Base-by-base conservation (phyloP, 2,888 invertebrate species). In the Volucella zonaria region DNA sequence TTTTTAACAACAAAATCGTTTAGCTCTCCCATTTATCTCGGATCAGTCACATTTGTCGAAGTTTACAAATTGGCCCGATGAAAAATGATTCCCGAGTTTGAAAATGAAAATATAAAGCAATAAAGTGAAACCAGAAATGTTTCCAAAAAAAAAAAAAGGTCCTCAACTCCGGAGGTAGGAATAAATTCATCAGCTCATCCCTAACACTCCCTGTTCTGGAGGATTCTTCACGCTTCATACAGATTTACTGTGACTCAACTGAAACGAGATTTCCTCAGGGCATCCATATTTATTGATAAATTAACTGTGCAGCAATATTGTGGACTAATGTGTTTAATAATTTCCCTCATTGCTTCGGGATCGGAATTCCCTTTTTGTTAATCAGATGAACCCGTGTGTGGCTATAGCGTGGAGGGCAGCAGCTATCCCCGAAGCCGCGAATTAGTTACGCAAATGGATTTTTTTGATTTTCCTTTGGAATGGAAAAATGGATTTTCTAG, bases 391-490 rank as follows among this genome's bases (percentile, higher is more conserved):
- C 58, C 31, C 56, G 54, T 61, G 74, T n/a, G 58, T 66, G 74
- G 11, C 31, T 31, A 6, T 6, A 18, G 54, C 31, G n/a, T 78
- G 67, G 51, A 62, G 52, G 78, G 73, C 67, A 67, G 66, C 78
- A 70, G 58, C 14, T 40, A 43, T 40, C 47, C 45, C 64, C 68
- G 40, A 31, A 64, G 79, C 73, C 82, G 56, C 64, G 52, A 78
- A 82, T 82, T 82, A 82, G 82, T 74, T 74, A 82, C 82, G 82
- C 73, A 78, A 82, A 78, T 52, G 82, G 79, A 74, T 74, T 78
- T 40, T 74, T 64, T 52, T 23, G 45, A 74, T 31, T 31, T 31
- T 74, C 74, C 31, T 68, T 64, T 52, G 23, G 40, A 74, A 74
- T 52, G 9, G 58, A 58, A 62, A 23, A 23, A 59, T 62, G 61